Conservation (phyloP, 2,797 vertebrate genomes). For the Danio choprae region DNA sequence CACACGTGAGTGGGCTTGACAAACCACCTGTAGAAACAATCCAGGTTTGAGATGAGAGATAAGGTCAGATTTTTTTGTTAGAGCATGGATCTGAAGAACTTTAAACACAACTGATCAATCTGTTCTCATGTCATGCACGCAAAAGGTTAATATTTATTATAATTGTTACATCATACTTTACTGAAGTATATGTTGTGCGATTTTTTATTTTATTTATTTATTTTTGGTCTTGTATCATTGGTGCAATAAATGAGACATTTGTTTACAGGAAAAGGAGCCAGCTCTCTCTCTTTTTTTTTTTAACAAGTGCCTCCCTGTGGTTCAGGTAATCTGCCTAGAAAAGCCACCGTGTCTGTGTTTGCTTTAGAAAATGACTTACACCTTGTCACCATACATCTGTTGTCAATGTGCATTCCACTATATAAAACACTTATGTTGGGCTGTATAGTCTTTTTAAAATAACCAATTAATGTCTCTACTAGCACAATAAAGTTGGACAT, state of each 20-base stretch:
- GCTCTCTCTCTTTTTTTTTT: conserved; percentile 52
- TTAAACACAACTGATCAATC: not conserved
- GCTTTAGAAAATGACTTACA: conserved; percentile 64
- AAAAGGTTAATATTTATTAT: not conserved
- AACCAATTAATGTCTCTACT: conserved; percentile 80
- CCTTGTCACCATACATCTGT: conserved; percentile 71
- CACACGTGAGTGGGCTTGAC: no score
- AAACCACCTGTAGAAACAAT: no score
- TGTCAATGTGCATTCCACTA: conserved; percentile 76
- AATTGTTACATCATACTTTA: not conserved
- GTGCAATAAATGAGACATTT: conserved; percentile 19
- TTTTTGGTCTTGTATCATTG: not conserved
- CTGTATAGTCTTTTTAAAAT: conserved; percentile 80
- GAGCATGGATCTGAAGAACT: not conserved
- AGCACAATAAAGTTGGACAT: conserved; percentile 79
- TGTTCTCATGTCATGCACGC: not conserved
- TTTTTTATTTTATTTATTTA: not conserved
- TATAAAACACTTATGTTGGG: conserved; percentile 75
- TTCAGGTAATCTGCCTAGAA: conserved; percentile 56
- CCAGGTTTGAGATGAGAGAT: no score
- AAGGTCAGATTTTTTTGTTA: not conserved
- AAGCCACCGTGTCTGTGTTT: conserved; percentile 69
- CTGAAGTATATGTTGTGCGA: not conserved
- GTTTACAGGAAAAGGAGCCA: conserved; percentile 43
- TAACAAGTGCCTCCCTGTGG: conserved; percentile 61